A percentile compares a stretch with the other conserved stretches of the same genome.
These are phyloP conservation scores for Rhegmatorhina hoffmannsi DNA, from an alignment of 2,113 vertebrate genomes.

Conservation along the genomic window DNA sequence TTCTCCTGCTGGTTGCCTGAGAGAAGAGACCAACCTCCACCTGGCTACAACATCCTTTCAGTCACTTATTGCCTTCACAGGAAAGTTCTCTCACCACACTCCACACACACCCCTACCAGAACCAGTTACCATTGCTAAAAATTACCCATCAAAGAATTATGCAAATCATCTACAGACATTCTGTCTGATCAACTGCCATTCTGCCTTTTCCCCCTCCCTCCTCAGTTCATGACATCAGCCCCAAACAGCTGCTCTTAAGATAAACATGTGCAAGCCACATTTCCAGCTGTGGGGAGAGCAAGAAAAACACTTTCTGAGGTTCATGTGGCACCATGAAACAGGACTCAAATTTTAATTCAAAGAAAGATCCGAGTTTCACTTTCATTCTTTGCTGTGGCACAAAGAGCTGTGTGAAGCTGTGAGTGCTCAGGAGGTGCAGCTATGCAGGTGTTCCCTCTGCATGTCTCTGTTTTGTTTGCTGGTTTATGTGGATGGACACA, in stretches of 20 bases:
- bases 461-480: neutral
- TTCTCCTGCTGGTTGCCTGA: no score
- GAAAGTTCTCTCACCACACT: neutral
- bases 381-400: neutral
- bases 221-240: neutral
- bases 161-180: neutral
- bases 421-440: neutral
- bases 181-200: neutral
- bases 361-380: neutral
- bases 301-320: neutral
- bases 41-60: no score
- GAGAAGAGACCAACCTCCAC: no score
- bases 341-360: neutral
- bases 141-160: neutral
- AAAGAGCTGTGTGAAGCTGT: neutral
- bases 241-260: neutral
- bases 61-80: neutral
- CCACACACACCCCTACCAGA: neutral
- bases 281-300: neutral
- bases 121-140: neutral
- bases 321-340: neutral
- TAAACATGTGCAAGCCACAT: neutral
- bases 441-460: neutral
- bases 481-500: fast-evolving
- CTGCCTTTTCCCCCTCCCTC: neutral